Base-by-base conservation (phyloP, 1,140 invertebrate genomes). In the Acyrthosiphon pisum region DNA sequence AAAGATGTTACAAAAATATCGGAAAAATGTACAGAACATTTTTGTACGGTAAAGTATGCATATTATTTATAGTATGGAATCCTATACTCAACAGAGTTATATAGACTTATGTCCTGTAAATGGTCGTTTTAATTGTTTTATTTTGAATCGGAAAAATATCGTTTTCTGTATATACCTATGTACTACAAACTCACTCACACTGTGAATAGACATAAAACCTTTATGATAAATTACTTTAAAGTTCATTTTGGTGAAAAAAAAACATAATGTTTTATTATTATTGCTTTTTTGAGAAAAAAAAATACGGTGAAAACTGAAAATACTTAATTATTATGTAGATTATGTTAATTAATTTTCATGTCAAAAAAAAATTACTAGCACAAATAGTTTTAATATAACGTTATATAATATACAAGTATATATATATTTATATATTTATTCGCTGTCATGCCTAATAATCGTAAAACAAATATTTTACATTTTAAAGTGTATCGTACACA, bases 271-370 rank as follows among this genome's bases (percentile, higher is more conserved):
- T 76, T 76, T 76, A 76, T 76, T 76, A 76, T 76, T 76, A 76
- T 76, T 76, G 30, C n/a, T 76, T 76, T n/a, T 68, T n/a, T 68
- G 14, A 2, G 18, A 30, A 68, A 68, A n/a, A n/a, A 68, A 68
- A n/a, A 68, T 68, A n/a, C 30, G 0, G 11, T 68, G 30, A 68
- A 68, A 68, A 68, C 60, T 76, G 30, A 76, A 76, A 76, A 76
- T 35, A 76, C 60, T 76, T 76, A 76, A 76, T n/a, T 76, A 76
- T 76, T 76, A 76, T 76, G 60, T n/a, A 76, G n/a, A 76, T 76
- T 35, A 35, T 76, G 30, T n/a, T 76, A 76, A 76, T 76, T 76
- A 76, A 76, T 76, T 76, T 76, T 20, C 30, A 76, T n/a, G 30
- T 76, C 60, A 6, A 35, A 30, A 76, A 76, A 60, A 68, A 68